A percentile compares a stretch with the other conserved stretches of the same genome.
These are phyloP conservation scores for Puntigrus tetrazona DNA, from an alignment of 2,113 vertebrate genomes.

Conservation along the genomic window DNA sequence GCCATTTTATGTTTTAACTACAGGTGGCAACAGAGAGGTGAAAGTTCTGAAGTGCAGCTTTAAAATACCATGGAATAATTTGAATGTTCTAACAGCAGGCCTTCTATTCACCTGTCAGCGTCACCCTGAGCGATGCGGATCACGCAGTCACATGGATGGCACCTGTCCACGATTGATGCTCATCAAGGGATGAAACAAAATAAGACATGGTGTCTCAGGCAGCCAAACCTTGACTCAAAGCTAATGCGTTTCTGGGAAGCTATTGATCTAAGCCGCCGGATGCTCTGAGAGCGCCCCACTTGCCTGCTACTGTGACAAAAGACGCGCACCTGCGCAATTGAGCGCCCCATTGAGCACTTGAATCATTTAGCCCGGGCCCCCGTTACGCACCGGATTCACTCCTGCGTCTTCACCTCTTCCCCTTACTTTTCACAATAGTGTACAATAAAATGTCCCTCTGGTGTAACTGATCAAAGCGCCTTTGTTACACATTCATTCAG, in stretches of 20 bases:
- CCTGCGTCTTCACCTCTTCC: constrained; percentile 16
- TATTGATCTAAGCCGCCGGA: constrained; percentile 20
- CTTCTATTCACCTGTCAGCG: neutral
- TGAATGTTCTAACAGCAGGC: neutral
- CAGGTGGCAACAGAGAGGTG: neutral
- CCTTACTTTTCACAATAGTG: neutral
- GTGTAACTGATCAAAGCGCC: constrained; percentile 14
- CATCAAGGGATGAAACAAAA: neutral
- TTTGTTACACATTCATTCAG: constrained; percentile 17
- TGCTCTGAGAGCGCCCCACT: neutral
- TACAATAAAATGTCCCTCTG: neutral
- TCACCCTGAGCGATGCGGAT: neutral
- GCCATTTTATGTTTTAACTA: neutral
- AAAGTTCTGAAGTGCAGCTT: neutral
- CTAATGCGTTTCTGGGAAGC: neutral
- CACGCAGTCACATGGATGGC: neutral
- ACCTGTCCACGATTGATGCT: neutral
- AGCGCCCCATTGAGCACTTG: constrained; percentile 17
- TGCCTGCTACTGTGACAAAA: constrained; percentile 17
- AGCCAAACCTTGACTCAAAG: neutral
- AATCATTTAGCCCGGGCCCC: constrained; percentile 17
- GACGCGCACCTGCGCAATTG: constrained; percentile 11
- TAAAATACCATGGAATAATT: neutral
- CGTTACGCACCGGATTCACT: neutral
- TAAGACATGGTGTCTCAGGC: neutral